Percentiles rank a stretch among this genome's conserved stretches.
phyloP scores from a whole-genome alignment of 2,797 vertebrate species.

The Poeciliopsis paucimaculata region DNA sequence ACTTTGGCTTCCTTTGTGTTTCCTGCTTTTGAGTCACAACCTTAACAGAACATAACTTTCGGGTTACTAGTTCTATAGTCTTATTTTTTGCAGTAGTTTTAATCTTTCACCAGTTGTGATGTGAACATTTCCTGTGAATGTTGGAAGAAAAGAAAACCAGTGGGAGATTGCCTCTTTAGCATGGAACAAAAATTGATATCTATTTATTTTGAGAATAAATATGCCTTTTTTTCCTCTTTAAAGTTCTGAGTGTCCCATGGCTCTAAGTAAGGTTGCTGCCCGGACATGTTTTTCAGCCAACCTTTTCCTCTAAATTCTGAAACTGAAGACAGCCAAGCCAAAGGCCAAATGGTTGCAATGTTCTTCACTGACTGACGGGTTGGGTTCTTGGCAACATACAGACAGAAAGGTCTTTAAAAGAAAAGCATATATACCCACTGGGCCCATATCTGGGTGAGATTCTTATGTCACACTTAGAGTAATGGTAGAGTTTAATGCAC shows the following conservation, averaged over 20 bases:
- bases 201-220: constrained; percentile 1
- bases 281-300: not conserved
- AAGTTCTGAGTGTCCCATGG: not conserved
- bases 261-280: not conserved
- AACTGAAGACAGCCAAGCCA: not conserved
- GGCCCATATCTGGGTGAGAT: not conserved
- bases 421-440: not conserved
- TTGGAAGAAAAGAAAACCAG: not conserved
- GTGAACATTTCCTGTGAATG: not conserved
- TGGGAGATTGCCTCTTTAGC: not conserved
- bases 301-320: not conserved
- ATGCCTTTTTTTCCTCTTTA: not conserved
- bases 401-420: not conserved
- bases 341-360: not conserved
- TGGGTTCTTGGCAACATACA: not conserved
- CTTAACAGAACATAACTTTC: not conserved
- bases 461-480: not conserved
- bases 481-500: not conserved
- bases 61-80: not conserved
- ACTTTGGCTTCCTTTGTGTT: not conserved
- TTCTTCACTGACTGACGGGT: not conserved
- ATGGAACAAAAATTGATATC: not conserved
- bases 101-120: not conserved
- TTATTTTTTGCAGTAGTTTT: not conserved
- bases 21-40: not conserved